Evolutionary conservation across 2,888 invertebrate genomes (phyloP), one percentile per base, ranked within the genome.

Genomic region (Meiosimyza decipiens): DNA sequence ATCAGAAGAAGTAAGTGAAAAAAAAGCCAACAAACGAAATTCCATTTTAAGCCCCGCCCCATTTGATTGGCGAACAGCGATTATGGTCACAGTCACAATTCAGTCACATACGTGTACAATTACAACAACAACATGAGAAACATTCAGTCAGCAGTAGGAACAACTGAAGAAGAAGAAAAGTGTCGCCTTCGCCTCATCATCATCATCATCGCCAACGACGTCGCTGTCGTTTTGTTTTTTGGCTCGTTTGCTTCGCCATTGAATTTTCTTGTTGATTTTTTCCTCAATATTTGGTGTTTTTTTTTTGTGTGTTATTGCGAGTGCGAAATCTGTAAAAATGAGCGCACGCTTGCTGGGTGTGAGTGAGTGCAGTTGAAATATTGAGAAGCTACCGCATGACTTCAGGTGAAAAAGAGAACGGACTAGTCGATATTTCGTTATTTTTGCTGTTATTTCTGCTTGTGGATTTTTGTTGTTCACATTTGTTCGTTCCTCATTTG

Each of bases 21-120:
- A 68, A 66, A 72, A 33, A 60, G 7, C 40, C 40, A 40, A 18
- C 50, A 71, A 70, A 74, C 69, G 71, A 71, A 77, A 78, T 73
- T 69, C 62, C 62, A 75, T 80, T 81, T 81, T 83, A 84, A 82
- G 84, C 85, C 82, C 85, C 84, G 84, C 84, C 84, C 82, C 83
- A 81, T 84, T 84, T 81, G 84, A 84, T 84, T 84, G 84, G 84
- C 80, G 84, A 81, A 66, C 57, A 77, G 77, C 80, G 79, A 70
- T 72, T 71, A 72, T 70, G 74, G 73, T 73, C 76, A 51, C 74
- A 71, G 71, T 68, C 71, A 73, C 68, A 71, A 55, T 71, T 22
- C 57, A 62, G 66, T 64, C 63, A 68, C 71, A 74, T 71, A 74
- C 68, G 72, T 69, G 72, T 59, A 68, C 71, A 71, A 71, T 64